These are phyloP conservation scores for Drosophila cyrtoloma DNA, from an alignment of 2,888 invertebrate genomes.

Conservation along the genomic window DNA sequence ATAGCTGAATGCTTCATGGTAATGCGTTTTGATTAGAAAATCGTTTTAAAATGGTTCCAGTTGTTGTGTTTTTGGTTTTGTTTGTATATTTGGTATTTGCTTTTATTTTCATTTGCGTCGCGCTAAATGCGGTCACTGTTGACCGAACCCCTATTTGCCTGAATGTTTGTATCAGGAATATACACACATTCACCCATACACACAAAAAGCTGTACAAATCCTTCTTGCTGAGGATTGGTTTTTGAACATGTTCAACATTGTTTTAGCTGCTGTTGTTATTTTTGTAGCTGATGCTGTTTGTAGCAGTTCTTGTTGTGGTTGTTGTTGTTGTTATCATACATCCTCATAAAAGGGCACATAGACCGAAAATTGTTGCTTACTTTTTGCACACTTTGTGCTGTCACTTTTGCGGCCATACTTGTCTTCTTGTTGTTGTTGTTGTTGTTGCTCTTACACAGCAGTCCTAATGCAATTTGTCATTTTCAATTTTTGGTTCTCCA, in stretches of 20 bases:
- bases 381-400: slow-evolving; percentile 68
- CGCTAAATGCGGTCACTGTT: slow-evolving; percentile 52
- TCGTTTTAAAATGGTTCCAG: slow-evolving; percentile 71
- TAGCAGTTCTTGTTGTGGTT: slow-evolving; percentile 15
- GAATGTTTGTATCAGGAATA: slow-evolving; percentile 41
- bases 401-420: slow-evolving; percentile 69
- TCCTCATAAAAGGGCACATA: slow-evolving; percentile 46
- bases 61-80: slow-evolving; percentile 39
- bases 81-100: slow-evolving; percentile 38
- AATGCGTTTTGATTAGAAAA: slow-evolving; percentile 76
- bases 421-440: slow-evolving; percentile 27
- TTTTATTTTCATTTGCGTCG: slow-evolving; percentile 55
- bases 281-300: slow-evolving; percentile 22
- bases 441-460: slow-evolving; percentile 13
- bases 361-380: slow-evolving; percentile 63
- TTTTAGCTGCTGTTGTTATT: slow-evolving; percentile 40
- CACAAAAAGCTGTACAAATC: slow-evolving; percentile 24
- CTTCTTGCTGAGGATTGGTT: slow-evolving; percentile 64
- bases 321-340: slow-evolving; percentile 49
- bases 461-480: slow-evolving; percentile 78
- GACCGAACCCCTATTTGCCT: slow-evolving; percentile 47
- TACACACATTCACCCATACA: slow-evolving; percentile 7
- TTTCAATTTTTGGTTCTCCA: slow-evolving; percentile 63
- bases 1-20: slow-evolving; percentile 36
- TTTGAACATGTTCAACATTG: slow-evolving; percentile 69